phyloP scores from a whole-genome alignment of 2,113 vertebrate species.

The Pangasianodon hypophthalmus region DNA sequence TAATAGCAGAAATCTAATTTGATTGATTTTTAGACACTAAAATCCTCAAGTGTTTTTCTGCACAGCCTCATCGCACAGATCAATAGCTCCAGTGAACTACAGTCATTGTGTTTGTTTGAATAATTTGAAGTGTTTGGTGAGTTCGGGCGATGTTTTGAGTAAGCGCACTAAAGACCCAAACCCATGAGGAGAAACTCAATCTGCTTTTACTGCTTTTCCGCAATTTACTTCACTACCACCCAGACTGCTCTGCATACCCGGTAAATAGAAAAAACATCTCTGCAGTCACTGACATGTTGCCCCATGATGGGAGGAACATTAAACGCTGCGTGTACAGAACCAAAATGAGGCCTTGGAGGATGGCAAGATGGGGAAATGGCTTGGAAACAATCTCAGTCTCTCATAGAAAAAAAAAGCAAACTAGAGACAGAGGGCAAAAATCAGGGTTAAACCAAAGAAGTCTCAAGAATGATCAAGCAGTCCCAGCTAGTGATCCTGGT shows the following conservation, averaged over 20 bases:
- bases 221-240: slow-evolving; percentile 47
- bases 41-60: slow-evolving; percentile 10
- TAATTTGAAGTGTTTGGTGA: slow-evolving; percentile 49
- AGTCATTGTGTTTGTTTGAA: slow-evolving; percentile 36
- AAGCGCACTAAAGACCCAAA: slow-evolving; percentile 37
- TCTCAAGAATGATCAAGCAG: slow-evolving; percentile 60
- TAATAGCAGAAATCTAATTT: slow-evolving; percentile 27
- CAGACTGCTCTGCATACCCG: slow-evolving; percentile 47
- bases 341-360: slow-evolving; percentile 15
- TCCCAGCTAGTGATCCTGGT: slow-evolving; percentile 70
- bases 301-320: slow-evolving; percentile 45
- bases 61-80: slow-evolving; percentile 33
- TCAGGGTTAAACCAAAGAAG: slow-evolving; percentile 57
- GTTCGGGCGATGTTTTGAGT: slow-evolving; percentile 20
- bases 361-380: slow-evolving; percentile 18
- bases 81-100: slow-evolving; percentile 31
- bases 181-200: slow-evolving; percentile 51
- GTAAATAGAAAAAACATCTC: slow-evolving; percentile 50
- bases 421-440: slow-evolving; percentile 20
- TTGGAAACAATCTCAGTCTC: slow-evolving; percentile 21
- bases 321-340: slow-evolving; percentile 29
- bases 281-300: slow-evolving; percentile 44
- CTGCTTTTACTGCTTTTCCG: slow-evolving; percentile 41
- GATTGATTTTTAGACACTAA: slow-evolving; percentile 14
- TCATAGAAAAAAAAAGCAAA: not conserved